Conservation (phyloP, 2,888 invertebrate genomes). For the Caenorhabditis sp. region DNA sequence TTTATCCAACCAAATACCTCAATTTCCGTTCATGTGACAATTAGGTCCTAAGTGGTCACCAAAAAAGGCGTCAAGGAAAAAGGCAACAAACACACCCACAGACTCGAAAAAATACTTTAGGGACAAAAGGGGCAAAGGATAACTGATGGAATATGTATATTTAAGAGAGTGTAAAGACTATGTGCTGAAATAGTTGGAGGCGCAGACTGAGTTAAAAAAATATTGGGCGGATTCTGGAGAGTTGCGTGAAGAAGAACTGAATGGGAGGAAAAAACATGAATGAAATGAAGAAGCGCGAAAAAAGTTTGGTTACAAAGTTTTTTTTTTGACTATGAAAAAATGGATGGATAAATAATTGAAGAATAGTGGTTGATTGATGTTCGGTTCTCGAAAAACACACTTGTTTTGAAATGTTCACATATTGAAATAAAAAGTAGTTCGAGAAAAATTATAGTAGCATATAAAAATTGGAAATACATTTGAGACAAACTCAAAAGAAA, state of each 20-base stretch:
- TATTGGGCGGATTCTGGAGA: not conserved
- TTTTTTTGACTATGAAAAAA: too few relatives aligned
- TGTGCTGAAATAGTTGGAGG: not conserved
- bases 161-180: not conserved
- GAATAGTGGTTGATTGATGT: too few relatives aligned
- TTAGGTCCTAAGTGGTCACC: not conserved
- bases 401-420: too few relatives aligned
- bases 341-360: too few relatives aligned
- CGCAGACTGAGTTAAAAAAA: not conserved
- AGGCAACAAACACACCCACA: not conserved
- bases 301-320: too few relatives aligned
- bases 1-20: not conserved
- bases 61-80: not conserved
- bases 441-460: too few relatives aligned
- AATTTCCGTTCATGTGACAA: not conserved
- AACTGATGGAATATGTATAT: not conserved
- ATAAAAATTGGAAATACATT: too few relatives aligned
- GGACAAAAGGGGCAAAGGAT: not conserved
- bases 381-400: too few relatives aligned
- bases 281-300: not conserved
- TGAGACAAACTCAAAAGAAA: too few relatives aligned
- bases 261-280: not conserved
- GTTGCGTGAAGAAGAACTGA: not conserved
- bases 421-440: too few relatives aligned
- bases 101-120: not conserved